phyloP scores from a whole-genome alignment of 2,797 vertebrate species.

The Sus cebifrons region DNA sequence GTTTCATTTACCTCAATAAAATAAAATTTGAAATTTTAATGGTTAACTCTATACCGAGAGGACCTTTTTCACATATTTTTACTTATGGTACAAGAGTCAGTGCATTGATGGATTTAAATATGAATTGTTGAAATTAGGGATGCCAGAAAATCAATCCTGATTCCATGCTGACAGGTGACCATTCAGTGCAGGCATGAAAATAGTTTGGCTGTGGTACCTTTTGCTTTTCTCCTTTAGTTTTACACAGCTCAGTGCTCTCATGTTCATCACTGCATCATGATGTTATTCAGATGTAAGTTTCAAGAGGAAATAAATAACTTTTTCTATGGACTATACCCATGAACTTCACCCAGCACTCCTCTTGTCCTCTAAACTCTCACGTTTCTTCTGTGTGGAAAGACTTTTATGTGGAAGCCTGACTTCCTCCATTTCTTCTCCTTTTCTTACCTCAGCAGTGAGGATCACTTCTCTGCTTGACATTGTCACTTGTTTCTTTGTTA shows the following conservation, averaged over 20 bases:
- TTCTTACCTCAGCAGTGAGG: neutral
- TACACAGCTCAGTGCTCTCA: neutral
- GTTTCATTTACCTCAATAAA: neutral
- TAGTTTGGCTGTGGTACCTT: neutral
- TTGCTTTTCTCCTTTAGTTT: neutral
- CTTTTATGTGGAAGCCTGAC: neutral
- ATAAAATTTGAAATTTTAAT: neutral
- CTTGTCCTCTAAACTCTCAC: neutral
- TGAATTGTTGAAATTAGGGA: neutral
- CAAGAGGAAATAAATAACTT: neutral
- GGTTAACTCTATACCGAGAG: neutral
- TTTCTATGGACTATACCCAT: neutral
- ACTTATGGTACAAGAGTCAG: neutral
- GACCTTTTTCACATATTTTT: neutral
- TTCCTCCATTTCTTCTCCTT: neutral
- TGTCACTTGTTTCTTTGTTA: slow-evolving; percentile 26
- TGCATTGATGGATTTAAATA: neutral
- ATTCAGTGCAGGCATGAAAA: neutral
- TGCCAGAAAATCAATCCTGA: neutral
- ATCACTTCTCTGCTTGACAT: neutral
- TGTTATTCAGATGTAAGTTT: neutral
- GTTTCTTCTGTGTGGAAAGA: neutral
- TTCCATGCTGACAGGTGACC: neutral
- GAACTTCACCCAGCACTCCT: neutral
- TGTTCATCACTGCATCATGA: fast-evolving